phyloP scores from a whole-genome alignment of 2,797 vertebrate species.

The Enteromius paludinosus region DNA sequence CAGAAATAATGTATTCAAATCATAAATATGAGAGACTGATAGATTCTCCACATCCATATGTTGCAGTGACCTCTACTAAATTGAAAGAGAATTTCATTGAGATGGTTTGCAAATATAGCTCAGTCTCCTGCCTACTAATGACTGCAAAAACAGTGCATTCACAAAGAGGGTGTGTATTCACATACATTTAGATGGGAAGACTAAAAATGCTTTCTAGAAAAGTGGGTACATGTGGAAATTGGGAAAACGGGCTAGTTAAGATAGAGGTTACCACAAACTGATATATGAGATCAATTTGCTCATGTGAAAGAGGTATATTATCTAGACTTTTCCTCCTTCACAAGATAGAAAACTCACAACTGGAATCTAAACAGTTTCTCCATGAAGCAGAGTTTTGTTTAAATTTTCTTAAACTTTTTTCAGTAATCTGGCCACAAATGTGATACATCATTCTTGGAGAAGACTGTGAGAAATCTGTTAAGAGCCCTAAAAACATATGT shows the following conservation, averaged over 20 bases:
- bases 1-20: constrained; percentile 25
- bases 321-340: background rate
- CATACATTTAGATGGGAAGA: background rate
- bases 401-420: background rate
- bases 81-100: constrained; percentile 27
- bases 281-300: background rate
- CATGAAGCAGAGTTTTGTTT: background rate
- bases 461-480: background rate
- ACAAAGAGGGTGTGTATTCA: background rate
- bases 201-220: background rate
- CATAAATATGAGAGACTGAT: constrained; percentile 5
- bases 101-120: constrained; percentile 17
- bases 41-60: constrained; percentile 17
- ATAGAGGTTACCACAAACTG: background rate
- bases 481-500: background rate
- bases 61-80: constrained; percentile 6
- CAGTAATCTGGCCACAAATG: background rate
- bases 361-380: background rate
- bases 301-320: background rate
- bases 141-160: background rate
- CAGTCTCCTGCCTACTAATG: background rate
- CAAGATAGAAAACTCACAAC: background rate
- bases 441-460: background rate
- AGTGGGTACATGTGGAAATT: background rate
- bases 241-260: background rate